Evolutionary conservation across 2,888 invertebrate species (phyloP), one percentile per base, ranked within the genome.

Genomic region (Epinotia bilunana): DNA sequence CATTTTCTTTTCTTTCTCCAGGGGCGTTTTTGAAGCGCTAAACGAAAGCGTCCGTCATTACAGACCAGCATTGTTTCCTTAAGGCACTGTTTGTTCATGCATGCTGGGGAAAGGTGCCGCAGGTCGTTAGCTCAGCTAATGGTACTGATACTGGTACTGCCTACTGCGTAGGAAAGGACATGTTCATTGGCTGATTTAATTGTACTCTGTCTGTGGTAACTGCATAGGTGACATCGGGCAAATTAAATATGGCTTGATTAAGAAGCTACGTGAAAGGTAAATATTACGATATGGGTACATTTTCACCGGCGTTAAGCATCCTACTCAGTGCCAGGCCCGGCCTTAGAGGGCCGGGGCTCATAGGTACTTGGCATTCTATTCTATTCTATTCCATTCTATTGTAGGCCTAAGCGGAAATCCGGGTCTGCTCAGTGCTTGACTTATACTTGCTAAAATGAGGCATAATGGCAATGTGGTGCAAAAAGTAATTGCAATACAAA

Each of bases 1-100:
- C 64, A 74, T 74, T 74, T 74, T 74, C 63, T 39, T 1, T 39
- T 39, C 39, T 39, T 39, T 39, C 64, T 74, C 33, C 55, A 71
- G 74, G 55, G 74, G 74, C 65, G 74, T 75, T 72, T 75, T 75
- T 61, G 61, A 55, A 60, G 39, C 62, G 74, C 67, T 75, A 75
- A 75, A 75, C 71, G 75, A 75, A 75, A 75, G 71, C 71, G 60
- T 53, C 62, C 46, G 62, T 72, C 71, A 74, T 74, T 71, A 71
- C 28, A 72, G 67, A n/a, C 18, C 28, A 18, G 63, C 75, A 62
- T 75, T 75, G 75, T 75, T 75, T 75, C 71, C 75, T 67, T 6
- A 55, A 62, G 65, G 61, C 65, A 23, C 28, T 72, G 67, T 57
- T 75, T 72, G 72, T 75, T 57, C 57, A 72, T 65, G 74, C 74